Base-by-base conservation (phyloP, 2,888 invertebrate species). In the Heliconius charithonia region DNA sequence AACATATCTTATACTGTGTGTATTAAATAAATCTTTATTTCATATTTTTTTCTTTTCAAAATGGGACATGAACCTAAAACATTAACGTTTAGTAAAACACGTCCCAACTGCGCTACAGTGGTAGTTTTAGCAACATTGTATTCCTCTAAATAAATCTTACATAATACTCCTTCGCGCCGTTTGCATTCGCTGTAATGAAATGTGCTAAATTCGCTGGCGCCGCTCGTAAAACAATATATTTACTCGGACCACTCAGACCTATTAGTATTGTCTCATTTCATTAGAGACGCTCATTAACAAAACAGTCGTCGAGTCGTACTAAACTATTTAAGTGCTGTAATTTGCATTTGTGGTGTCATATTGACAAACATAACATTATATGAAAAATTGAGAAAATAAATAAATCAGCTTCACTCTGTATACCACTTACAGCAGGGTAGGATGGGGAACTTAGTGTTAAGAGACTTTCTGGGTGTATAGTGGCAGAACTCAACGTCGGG, bases 191-290 rank as follows among this genome's bases (percentile, higher is more conserved):
- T 25, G 41, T 70, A 75, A 79, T 59, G 70, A 74, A 77, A 77
- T 56, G 79, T 75, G 76, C 59, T 76, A 72, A 75, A 77, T 79
- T 70, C 72, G 81, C 69, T 78, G 89, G 89, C 89, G 90, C 89
- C 90, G 83, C 79, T 78, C 83, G 73, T 84, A 88, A 88, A 89
- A 87, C 85, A 85, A 81, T 81, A 76, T 81, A 80, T 83, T 84
- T 85, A 84, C 79, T 83, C 79, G 70, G 62, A 66, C 81, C 81
- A 85, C 83, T 87, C 86, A 84, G 83, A 86, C 85, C 85, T 85
- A 86, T 84, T 77, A 79, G 78, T 86, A 87, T 83, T 86, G 88
- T 88, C 87, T 87, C 88, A 89, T 90, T 89, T 89, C 87, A 89
- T 89, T 89, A 87, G 87, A 87, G 83, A 84, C 83, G 83, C 85